These are phyloP conservation scores for Pristis pectinata DNA, from an alignment of 2,797 vertebrate genomes.

Conservation along the genomic window DNA sequence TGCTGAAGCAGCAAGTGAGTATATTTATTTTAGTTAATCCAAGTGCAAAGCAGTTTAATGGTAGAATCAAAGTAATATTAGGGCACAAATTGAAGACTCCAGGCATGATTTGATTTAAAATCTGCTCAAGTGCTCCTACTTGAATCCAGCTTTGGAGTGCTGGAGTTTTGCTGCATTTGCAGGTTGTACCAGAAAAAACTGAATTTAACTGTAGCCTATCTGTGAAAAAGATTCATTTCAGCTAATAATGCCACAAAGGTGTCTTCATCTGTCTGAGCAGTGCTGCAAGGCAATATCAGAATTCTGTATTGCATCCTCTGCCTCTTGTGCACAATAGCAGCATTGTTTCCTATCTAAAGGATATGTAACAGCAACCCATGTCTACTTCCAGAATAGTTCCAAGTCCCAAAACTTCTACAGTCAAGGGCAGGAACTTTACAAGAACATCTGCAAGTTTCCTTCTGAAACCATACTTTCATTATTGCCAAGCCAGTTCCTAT, in stretches of 20 bases:
- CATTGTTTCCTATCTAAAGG: not conserved
- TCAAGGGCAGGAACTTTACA: not conserved
- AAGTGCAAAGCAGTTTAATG: not conserved
- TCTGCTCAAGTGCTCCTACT: not conserved
- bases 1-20: conserved; percentile 92
- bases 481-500: not conserved
- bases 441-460: not conserved
- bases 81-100: not conserved
- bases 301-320: not conserved
- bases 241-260: not conserved
- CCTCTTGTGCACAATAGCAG: not conserved
- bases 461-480: not conserved
- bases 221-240: not conserved
- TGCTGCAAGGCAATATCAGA: not conserved
- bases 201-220: no score
- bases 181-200: no score
- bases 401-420: not conserved
- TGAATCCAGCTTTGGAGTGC: not conserved
- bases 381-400: not conserved
- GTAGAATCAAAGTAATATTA: not conserved
- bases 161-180: not conserved
- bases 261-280: not conserved
- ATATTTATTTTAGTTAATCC: conserved; percentile 9
- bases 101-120: not conserved
- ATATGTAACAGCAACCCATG: not conserved